Evolutionary conservation across 2,797 vertebrate species (phyloP).

Genomic region (Paguma larvata): DNA sequence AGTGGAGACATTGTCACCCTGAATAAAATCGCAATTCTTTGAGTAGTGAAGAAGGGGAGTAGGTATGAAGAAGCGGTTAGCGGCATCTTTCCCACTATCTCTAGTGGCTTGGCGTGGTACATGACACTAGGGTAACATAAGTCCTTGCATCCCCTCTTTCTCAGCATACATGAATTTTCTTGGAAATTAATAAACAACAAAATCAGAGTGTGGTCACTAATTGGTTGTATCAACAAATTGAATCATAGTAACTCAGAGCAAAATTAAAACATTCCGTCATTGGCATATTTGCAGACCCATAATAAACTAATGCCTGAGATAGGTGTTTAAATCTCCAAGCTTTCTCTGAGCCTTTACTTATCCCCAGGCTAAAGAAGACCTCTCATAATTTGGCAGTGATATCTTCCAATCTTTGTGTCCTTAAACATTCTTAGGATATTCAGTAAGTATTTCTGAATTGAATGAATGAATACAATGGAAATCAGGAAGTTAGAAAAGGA

Average conservation of each 20-base stretch:
- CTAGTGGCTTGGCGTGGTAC: neutral
- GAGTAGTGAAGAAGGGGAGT: neutral
- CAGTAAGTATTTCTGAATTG: neutral
- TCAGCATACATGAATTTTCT: neutral
- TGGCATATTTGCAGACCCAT: neutral
- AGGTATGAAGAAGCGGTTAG: neutral
- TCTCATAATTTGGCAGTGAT: neutral
- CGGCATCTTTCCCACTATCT: neutral
- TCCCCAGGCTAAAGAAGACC: neutral
- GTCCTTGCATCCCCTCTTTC: neutral
- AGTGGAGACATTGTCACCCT: neutral
- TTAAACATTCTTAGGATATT: neutral
- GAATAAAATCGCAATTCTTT: neutral
- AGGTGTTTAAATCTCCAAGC: neutral
- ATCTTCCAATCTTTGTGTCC: neutral
- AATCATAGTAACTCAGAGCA: neutral
- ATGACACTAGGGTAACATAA: neutral
- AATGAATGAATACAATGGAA: neutral
- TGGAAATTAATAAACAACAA: neutral
- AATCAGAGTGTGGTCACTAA: neutral
- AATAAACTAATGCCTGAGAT: neutral
- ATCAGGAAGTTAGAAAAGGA: neutral
- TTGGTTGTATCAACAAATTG: neutral
- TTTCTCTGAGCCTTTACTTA: neutral
- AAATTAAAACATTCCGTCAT: neutral